A percentile compares a stretch with the other conserved stretches of the same genome.
These are phyloP conservation scores for Phataginus tricuspis DNA, from an alignment of 2,797 vertebrate species.

Conservation along the genomic window DNA sequence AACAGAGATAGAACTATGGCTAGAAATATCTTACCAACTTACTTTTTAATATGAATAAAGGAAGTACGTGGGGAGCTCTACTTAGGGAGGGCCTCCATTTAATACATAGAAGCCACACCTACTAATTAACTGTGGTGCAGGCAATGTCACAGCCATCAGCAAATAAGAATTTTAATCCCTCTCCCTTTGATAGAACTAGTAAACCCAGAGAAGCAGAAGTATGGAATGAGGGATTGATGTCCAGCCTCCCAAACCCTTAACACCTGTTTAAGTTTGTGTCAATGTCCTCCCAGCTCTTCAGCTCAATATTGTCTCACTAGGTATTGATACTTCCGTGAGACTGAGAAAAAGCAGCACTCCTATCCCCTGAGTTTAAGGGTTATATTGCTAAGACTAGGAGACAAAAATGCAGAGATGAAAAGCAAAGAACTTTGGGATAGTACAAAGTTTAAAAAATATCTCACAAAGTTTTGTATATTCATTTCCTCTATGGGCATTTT, in stretches of 20 bases:
- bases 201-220: not conserved
- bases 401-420: not conserved
- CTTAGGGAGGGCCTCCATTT: not conserved
- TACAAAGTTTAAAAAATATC: conserved; percentile 34
- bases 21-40: not conserved
- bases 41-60: not conserved
- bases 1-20: not conserved
- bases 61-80: not conserved
- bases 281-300: not conserved
- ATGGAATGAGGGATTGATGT: not conserved
- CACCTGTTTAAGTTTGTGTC: not conserved
- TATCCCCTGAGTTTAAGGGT: not conserved
- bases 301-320: not conserved
- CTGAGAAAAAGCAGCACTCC: not conserved
- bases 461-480: not conserved
- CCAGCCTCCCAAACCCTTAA: not conserved
- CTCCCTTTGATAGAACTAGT: not conserved
- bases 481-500: conserved; percentile 27
- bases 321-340: not conserved
- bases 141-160: not conserved
- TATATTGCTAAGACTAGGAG: not conserved
- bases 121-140: not conserved
- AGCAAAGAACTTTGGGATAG: not conserved
- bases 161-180: not conserved
- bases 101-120: not conserved